Conservation (phyloP, 2,888 invertebrate species). For the Epinotia ramella region DNA sequence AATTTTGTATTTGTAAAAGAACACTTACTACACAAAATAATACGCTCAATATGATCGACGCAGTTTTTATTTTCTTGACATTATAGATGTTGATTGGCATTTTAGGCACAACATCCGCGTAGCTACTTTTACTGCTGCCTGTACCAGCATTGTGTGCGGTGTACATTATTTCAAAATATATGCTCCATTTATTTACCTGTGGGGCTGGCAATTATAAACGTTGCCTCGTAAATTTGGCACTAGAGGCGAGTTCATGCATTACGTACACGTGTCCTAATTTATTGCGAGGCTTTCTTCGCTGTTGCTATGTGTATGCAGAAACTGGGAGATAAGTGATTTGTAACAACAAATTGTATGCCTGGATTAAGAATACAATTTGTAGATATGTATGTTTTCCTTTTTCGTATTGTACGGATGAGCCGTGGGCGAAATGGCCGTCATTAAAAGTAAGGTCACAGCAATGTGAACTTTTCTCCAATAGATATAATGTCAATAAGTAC, state of each 20-base stretch:
- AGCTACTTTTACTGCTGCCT: background rate
- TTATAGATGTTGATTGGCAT: background rate
- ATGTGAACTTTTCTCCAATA: too few species aligned
- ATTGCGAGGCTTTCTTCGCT: constrained; percentile 40
- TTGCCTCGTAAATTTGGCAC: constrained; percentile 40
- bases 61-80: too few species aligned
- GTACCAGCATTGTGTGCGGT: background rate
- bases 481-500: too few species aligned
- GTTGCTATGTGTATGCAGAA: constrained; percentile 11
- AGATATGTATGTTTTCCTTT: too few species aligned
- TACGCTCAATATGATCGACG: too few species aligned
- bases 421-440: too few species aligned
- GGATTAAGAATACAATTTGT: too few species aligned
- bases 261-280: constrained; percentile 42
- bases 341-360: background rate
- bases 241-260: constrained; percentile 42
- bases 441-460: too few species aligned
- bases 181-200: constrained; percentile 21
- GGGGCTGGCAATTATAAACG: constrained; percentile 38
- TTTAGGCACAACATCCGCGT: background rate
- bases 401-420: too few species aligned
- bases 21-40: too few species aligned
- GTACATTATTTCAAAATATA: background rate
- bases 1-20: too few species aligned
- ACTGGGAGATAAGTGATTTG: constrained; percentile 1